Percentiles rank a stretch among this genome's conserved stretches.
Conservation (phyloP, 2,888 invertebrate genomes). For the Apotomis turbidana region DNA sequence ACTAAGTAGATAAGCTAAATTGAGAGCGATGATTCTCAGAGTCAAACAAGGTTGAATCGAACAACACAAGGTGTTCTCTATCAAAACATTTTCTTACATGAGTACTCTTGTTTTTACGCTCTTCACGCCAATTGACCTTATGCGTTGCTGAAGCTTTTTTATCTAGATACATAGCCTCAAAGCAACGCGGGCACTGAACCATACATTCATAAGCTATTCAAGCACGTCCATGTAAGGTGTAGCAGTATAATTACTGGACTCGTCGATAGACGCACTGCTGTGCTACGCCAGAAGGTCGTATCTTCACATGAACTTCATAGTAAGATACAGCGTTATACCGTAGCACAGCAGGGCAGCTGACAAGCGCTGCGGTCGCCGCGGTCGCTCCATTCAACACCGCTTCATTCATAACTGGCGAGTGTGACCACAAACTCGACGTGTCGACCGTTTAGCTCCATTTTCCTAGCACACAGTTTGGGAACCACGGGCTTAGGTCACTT, state of each 20-base stretch:
- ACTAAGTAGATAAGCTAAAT: too few relatives aligned
- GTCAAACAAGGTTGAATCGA: too few relatives aligned
- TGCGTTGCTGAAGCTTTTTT: constrained; percentile 4
- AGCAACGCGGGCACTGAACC: constrained; percentile 14
- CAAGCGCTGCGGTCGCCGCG: constrained; percentile 60
- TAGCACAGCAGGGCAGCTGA: constrained; percentile 40
- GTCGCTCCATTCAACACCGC: constrained; percentile 61
- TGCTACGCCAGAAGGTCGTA: too few relatives aligned
- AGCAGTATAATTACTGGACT: constrained; percentile 38
- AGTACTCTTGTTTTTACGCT: not conserved
- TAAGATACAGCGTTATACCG: too few relatives aligned
- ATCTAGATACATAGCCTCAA: not conserved
- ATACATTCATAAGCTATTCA: constrained; percentile 13
- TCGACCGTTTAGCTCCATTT: constrained; percentile 61
- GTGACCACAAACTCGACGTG: constrained; percentile 55
- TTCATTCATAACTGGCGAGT: constrained; percentile 61
- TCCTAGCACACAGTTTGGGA: constrained; percentile 50
- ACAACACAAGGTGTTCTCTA: too few relatives aligned
- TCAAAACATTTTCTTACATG: not conserved
- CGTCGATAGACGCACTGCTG: constrained; percentile 24
- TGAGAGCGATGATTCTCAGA: too few relatives aligned
- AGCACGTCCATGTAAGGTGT: constrained; percentile 25
- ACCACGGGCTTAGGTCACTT: constrained; percentile 16
- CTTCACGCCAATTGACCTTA: constrained; percentile 18
- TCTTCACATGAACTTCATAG: too few relatives aligned